Evolutionary conservation across 2,888 invertebrate genomes (phyloP), one percentile per base, ranked within the genome.

Genomic region (Cepaea hortensis): DNA sequence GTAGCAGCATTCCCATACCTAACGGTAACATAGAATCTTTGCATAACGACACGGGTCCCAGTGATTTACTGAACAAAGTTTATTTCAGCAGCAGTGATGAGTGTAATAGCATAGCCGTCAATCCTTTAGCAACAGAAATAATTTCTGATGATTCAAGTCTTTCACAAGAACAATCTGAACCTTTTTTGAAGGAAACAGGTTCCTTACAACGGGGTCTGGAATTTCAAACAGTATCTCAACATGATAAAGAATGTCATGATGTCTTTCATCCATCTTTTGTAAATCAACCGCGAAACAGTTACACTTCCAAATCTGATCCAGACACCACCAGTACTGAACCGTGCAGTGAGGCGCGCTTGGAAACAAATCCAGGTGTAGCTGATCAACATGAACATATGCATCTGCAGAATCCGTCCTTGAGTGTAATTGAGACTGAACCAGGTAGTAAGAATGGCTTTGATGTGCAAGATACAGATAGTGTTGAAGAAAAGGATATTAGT

Each of bases 391-490:
- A 61, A n/a, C 15, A 6, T n/a, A 15, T 35, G 65, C 62, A 80
- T 65, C 65, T 13, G 15, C 3, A 61, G 46, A 15, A 35, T 46
- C 23, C 35, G 23, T 46, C 80, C 65, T 9, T 50, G 20, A 65
- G 65, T 15, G 23, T 46, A 1, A 61, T 79, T 9, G 13, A 80
- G 46, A 46, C 80, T 4, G 0, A 15, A 11, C 11, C 20, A 23
- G 65, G 61, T 23, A 68, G 81, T 46, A 65, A 48, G 46, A 46
- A 68, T 68, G 20, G 81, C 20, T 81, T 70, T 81, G 50, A 81
- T n/a, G 70, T 81, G 70, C 7, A 81, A 50, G 70, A n/a, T 70
- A 50, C 48, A 35, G 3, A 35, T 35, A 3, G 18, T n/a, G 11
- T 3, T 13, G 20, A 50, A 13, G 50, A 70, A 35, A 68, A 81